Evolutionary conservation across 2,888 invertebrate genomes (phyloP), one percentile per base, ranked within the genome.

Genomic region (Creontiades dilutus): DNA sequence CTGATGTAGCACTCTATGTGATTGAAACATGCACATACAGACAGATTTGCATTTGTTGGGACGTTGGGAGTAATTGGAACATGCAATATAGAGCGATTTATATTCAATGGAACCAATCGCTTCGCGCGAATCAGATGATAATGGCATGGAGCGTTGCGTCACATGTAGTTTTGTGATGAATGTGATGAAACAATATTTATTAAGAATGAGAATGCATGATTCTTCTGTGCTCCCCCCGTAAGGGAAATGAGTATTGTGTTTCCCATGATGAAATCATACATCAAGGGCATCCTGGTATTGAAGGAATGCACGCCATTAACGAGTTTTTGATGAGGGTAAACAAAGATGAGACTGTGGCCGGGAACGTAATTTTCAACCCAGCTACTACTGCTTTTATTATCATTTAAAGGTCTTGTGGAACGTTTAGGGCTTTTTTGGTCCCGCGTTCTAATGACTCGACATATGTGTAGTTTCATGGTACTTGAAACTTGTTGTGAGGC

Each of bases 271-370:
- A 68, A 82, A 82, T 19, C 82, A 52, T 9, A 52, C 52, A 82
- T 82, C 7, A 27, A 68, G 68, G 13, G 52, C 11, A 13, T 52
- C 4, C 47, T 13, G 37, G 37, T 82, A 23, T 23, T 2, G 14
- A 14, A 48, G 82, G 82, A 82, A 82, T 82, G 82, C 23, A 3
- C 52, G 3, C 52, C 23, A 52, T 82, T 48, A 82, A 82, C 82
- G 82, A 82, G 82, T 82, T 23, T 82, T 82, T 82, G 82, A 82
- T 82, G 82, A 27, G 82, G 52, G 82, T 23, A 27, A 52, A 48
- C n/a, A 82, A 82, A 82, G 48, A 82, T 68, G 68, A 27, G 68
- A 68, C 68, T 68, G 52, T 52, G 9, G 23, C 12, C 68, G 68
- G 68, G 23, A 68, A 68, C 23, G 68, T 68, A 27, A 27, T 68